Conservation (phyloP, 2,113 vertebrate genomes). For the Elephantulus edwardii region DNA sequence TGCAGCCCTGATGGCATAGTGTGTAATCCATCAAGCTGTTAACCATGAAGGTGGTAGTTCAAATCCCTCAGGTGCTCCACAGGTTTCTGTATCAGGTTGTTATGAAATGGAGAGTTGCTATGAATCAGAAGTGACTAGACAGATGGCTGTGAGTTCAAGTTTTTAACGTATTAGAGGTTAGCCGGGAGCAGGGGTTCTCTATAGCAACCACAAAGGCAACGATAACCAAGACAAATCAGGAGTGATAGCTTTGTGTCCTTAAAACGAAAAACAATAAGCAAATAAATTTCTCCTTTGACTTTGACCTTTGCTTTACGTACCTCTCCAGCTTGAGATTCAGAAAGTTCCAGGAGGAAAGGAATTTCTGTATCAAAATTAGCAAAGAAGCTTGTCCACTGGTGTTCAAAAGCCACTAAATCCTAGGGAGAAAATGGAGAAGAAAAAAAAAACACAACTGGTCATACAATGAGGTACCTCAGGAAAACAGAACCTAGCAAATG, state of each 20-base stretch:
- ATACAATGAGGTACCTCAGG: constrained; percentile 22
- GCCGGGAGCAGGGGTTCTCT: neutral
- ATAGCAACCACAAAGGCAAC: neutral
- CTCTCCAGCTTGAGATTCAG: constrained; percentile 96
- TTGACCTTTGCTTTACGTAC: constrained; percentile 78
- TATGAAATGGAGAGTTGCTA: too few species aligned
- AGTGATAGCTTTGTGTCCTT: neutral
- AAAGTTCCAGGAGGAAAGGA: constrained; percentile 94
- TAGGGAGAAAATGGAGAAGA: constrained; percentile 78
- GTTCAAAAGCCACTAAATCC: constrained; percentile 92
- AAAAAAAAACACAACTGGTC: constrained; percentile 8
- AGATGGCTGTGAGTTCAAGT: too few species aligned
- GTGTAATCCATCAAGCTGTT: too few species aligned
- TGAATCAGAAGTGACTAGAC: too few species aligned
- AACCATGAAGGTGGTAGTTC: too few species aligned
- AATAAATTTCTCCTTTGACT: constrained; percentile 27
- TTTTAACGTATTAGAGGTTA: neutral
- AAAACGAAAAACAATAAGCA: constrained; percentile 10
- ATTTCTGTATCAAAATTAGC: constrained; percentile 94
- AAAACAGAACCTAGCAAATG: constrained; percentile 12
- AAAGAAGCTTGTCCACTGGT: constrained; percentile 94
- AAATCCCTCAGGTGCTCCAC: too few species aligned
- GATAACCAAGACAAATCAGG: neutral
- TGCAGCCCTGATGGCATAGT: too few species aligned
- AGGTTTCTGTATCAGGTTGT: too few species aligned